Evolutionary conservation across 2,888 invertebrate genomes (phyloP).

Genomic region (Agrochola macilenta): DNA sequence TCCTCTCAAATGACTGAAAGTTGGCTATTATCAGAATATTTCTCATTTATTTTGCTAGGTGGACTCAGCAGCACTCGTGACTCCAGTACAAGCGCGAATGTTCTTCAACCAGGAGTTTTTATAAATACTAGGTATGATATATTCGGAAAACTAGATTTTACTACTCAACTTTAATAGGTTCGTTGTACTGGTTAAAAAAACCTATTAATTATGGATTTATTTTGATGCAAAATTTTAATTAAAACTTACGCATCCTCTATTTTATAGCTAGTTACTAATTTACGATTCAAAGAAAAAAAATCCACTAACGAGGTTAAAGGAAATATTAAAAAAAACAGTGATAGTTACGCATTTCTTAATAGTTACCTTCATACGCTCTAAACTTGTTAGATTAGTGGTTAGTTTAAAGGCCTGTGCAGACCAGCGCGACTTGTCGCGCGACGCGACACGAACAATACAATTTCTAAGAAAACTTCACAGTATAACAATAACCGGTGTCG

Average conservation of each 20-base stretch:
- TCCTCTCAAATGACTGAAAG: background rate
- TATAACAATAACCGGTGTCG: no score
- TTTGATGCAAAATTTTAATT: background rate
- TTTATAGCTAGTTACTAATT: background rate
- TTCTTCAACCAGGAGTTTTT: no score
- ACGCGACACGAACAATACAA: no score
- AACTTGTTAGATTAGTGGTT: slow-evolving; percentile 20
- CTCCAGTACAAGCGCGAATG: no score
- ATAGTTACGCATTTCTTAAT: slow-evolving; percentile 48
- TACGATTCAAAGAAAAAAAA: slow-evolving; percentile 22
- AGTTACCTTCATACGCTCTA: slow-evolving; percentile 52
- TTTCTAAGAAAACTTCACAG: no score
- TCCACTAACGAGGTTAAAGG: slow-evolving; percentile 59
- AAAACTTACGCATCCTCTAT: background rate
- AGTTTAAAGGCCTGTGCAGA: no score
- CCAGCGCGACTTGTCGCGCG: no score
- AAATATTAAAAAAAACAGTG: slow-evolving; percentile 49
- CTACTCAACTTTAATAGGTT: no score
- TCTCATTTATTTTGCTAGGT: background rate
- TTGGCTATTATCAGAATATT: background rate
- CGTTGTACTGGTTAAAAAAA: no score
- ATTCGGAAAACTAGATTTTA: no score
- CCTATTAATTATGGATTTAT: background rate
- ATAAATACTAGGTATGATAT: no score
- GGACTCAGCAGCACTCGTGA: background rate